Base-by-base conservation (phyloP, 2,113 vertebrate genomes). In the Himantopus leucocephalus region DNA sequence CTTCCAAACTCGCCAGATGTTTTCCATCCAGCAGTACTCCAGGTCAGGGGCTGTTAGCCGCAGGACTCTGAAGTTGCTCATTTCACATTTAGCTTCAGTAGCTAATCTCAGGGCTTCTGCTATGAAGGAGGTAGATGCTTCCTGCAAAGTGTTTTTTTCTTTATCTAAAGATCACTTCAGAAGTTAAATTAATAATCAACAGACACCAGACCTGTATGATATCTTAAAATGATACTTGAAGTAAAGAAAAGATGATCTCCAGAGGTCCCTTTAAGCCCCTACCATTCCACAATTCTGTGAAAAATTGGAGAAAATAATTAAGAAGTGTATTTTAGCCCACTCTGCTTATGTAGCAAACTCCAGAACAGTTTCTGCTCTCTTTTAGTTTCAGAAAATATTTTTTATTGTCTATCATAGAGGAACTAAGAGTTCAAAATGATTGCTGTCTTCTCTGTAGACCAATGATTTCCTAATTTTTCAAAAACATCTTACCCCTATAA, bases 21-120 rank as follows among this genome's bases (percentile, higher is more conserved):
- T 96, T 90, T 88, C 59, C 56, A 84, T 32, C 59, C 48, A 96
- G 78, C 59, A 92, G 53, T 27, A 70, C 59, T 74, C 50, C 23
- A 10, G 84, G 78, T 79, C 92, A 83, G 87, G 34, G 63, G 7
- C 59, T 77, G 15, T 20, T 82, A 26, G 20, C 75, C 62, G 20
- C 63, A 92, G 82, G 95, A 55, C 50, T 85, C 43, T 67, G 26
- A 93, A 93, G 55, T 71, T 92, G 37, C 11, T 90, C 37, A 47
- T 94, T 95, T 82, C 59, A 52, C 22, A 2, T 88, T 90, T 70
- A 74, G 45, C 26, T 93, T 88, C 64, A 66, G 35, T 26, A 66
- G 21, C 5, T 39, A 62, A 89, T 34, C 21, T 43, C 18, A 18
- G 27, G 16, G 3, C 21, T 94, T 88, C 18, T 88, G 32, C 29